Base-by-base conservation (phyloP, 2,113 vertebrate genomes). In the Talpa occidentalis region DNA sequence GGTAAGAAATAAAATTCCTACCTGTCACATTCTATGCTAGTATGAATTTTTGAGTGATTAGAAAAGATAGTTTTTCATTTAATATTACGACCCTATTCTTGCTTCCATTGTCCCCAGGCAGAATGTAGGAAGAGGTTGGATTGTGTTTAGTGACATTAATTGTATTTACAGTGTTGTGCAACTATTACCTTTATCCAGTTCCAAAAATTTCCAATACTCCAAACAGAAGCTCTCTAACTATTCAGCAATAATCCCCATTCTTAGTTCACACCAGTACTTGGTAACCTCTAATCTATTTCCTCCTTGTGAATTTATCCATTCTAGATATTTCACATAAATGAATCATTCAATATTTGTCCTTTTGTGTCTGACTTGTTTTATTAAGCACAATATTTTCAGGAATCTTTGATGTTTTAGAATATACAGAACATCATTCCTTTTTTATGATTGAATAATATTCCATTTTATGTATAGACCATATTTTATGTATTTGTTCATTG, bases 241-340 rank as follows among this genome's bases (percentile, higher is more conserved):
- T 66, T 35, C 24, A 74, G 35, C n/a, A 52, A 30, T 56, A 54
- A 3, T 84, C 8, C 10, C 19, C 11, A 42, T 60, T 82, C 40
- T 30, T 1, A 59, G 0, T 9, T n/a, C 70, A 59, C 15, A 4
- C 10, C 21, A 37, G 26, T 0, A 10, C 47, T 11, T 49, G 47
- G 47, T 49, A 11, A 49, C 10, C 47, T 49, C 47, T 49, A 49
- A 44, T 11, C 47, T 49, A 49, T 49, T 4, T 28, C 21, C 60
- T n/a, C 32, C 8, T 2, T 42, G 47, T 54, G 28, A 54, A 64
- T 64, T 88, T 49, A 81, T 11, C 19, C 26, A 37, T 52, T 62
- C 24, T 52, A 40, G 19, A 49, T 12, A 62, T 32, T 88, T 54
- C 14, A 40, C 52, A 21, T 44, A 82, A n/a, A 35, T 30, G 35